These are phyloP conservation scores for Macrostomum lignano DNA, from an alignment of 1,140 invertebrate genomes.

Conservation along the genomic window DNA sequence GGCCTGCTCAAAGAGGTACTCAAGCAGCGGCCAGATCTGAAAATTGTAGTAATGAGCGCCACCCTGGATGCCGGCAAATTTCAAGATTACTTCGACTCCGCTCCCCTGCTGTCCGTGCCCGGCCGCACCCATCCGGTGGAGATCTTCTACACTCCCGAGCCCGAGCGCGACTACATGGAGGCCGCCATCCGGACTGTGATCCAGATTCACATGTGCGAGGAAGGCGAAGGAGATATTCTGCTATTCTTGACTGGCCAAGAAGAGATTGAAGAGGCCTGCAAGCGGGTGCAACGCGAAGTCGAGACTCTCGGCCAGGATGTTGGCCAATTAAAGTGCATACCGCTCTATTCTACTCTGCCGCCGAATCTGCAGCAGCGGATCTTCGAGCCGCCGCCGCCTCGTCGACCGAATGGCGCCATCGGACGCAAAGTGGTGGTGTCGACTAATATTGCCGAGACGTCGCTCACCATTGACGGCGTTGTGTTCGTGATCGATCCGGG, in stretches of 20 bases:
- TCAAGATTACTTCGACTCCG: constrained; percentile 89
- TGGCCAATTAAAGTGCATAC: constrained; percentile 89
- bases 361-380: constrained; percentile 88
- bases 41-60: constrained; percentile 95
- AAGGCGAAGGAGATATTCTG: constrained; percentile 62
- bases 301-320: constrained; percentile 82
- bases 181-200: constrained; percentile 90
- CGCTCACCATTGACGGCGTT: constrained; percentile 94
- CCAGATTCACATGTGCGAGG: constrained; percentile 96
- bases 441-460: constrained; percentile 97
- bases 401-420: constrained; percentile 65
- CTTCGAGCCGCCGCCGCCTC: constrained; percentile 63
- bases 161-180: constrained; percentile 86
- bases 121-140: constrained; percentile 81
- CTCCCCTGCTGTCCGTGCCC: constrained; percentile 89
- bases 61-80: constrained; percentile 99
- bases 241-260: constrained; percentile 75
- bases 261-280: constrained; percentile 99
- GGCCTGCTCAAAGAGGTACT: constrained; percentile 84
- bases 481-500: constrained; percentile 99
- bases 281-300: constrained; percentile 76
- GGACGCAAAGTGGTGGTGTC: constrained; percentile 81
- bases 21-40: constrained; percentile 65
- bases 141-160: constrained; percentile 96
- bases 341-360: constrained; percentile 83